phyloP scores from a whole-genome alignment of 2,797 vertebrate genomes.

The Falco biarmicus region DNA sequence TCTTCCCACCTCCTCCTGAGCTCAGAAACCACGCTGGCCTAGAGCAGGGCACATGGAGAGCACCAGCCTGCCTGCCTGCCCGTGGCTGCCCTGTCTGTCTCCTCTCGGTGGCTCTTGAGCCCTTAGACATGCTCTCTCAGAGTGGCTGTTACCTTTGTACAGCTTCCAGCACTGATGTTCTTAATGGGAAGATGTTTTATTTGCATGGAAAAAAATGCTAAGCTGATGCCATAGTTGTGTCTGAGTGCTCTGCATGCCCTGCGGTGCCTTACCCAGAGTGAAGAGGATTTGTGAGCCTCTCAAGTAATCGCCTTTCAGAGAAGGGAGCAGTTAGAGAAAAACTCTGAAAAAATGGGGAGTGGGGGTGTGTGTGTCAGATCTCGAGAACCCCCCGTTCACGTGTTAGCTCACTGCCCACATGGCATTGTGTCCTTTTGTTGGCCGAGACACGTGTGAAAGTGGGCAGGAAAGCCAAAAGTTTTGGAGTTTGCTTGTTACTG shows the following conservation, averaged over 20 bases:
- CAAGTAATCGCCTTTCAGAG: not conserved
- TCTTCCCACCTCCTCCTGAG: not conserved
- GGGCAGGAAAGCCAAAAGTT: not conserved
- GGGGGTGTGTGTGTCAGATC: not conserved
- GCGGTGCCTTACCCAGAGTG: not conserved
- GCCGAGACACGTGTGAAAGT: not conserved
- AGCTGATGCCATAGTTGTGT: not conserved
- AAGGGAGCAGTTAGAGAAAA: not conserved
- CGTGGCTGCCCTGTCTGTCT: not conserved
- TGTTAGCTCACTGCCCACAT: not conserved
- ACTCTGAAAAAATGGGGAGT: not conserved
- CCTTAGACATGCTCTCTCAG: not conserved
- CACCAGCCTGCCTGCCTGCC: not conserved
- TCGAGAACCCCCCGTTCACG: accelerated
- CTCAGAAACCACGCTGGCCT: not conserved
- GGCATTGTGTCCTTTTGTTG: not conserved
- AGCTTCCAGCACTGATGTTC: not conserved
- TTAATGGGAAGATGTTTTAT: not conserved
- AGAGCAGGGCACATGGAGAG: not conserved
- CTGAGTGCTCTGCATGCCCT: not conserved
- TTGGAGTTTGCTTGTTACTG: not conserved
- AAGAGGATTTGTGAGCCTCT: not conserved
- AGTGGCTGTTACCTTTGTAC: not conserved
- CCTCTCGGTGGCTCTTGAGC: not conserved
- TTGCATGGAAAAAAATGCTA: not conserved